Evolutionary conservation across 1,140 invertebrate genomes (phyloP).

Genomic region (Drosophila kikkawai): DNA sequence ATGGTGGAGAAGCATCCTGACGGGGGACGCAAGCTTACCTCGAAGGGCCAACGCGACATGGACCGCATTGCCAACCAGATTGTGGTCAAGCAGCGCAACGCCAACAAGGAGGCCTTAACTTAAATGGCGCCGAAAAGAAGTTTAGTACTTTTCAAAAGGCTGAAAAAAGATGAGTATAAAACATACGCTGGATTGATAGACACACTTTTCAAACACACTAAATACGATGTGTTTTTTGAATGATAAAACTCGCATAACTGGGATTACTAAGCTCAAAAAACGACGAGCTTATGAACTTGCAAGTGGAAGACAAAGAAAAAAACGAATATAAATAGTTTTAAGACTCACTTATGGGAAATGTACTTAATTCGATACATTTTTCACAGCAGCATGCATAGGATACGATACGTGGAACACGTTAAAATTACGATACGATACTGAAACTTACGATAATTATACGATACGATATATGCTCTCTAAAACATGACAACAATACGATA

Average conservation of each 20-base stretch:
- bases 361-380: background rate
- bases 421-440: background rate
- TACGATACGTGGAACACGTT: no score
- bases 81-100: conserved; percentile 87
- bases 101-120: background rate
- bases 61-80: conserved; percentile 99
- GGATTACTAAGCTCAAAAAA: background rate
- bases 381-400: background rate
- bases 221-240: background rate
- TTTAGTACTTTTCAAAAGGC: background rate
- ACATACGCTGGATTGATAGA: background rate
- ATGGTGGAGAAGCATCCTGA: conserved; percentile 96
- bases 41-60: conserved; percentile 96
- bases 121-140: background rate
- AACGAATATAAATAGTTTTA: background rate
- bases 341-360: background rate
- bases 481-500: background rate
- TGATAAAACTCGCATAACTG: background rate
- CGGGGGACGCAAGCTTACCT: conserved; percentile 96
- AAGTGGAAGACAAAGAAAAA: background rate
- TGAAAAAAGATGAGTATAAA: background rate
- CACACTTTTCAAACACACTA: background rate
- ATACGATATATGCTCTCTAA: no score
- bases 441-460: background rate
- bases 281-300: background rate